Evolutionary conservation across 2,797 vertebrate species (phyloP), one percentile per base, ranked within the genome.

Genomic region (Ctenochaetus hawaiiensis): DNA sequence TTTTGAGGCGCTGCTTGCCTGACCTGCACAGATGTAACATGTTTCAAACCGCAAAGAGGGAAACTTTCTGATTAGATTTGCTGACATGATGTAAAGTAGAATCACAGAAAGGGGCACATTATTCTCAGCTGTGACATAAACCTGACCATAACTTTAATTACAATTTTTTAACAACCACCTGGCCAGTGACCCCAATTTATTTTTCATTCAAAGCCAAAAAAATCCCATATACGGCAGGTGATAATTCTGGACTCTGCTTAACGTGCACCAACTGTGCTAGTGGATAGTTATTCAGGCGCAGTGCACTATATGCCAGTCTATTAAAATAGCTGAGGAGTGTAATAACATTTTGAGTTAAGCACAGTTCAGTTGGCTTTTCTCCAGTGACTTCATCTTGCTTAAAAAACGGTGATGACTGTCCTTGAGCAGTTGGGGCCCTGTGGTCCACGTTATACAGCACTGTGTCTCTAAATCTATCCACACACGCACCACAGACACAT

Each of bases 331-430:
- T 68, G 41, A 74, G 54, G 47, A 75, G 67, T 73, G 53, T 71
- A 80, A 86, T 77, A 64, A 69, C 58, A 82, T 83, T 69, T 71
- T 72, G 68, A 83, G 65, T 78, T 49, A 12, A 41, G 39, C 39
- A 41, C 37, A 74, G 65, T 34, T 1, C 58, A 49, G 17, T 63
- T 84, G 81, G 83, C 79, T 63, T 58, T 62, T 69, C 64, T 75
- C 78, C 74, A 81, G 66, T 75, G 80, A 87, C 83, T 91, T 89
- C 71, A 81, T 87, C 84, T 76, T 30, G 23, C 66, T 61, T 68
- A 63, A 85, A 45, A 52, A 81, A 11, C 77, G 68, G 68, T 34
- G 62, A 63, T 63, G 80, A 77, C 67, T 82, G 85, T 90, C 87
- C 85, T 90, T 82, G 77, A 89, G 72, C 52, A 69, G 78, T 63